Base-by-base conservation (phyloP, 2,797 vertebrate genomes). In the Sebastes matsubarae region DNA sequence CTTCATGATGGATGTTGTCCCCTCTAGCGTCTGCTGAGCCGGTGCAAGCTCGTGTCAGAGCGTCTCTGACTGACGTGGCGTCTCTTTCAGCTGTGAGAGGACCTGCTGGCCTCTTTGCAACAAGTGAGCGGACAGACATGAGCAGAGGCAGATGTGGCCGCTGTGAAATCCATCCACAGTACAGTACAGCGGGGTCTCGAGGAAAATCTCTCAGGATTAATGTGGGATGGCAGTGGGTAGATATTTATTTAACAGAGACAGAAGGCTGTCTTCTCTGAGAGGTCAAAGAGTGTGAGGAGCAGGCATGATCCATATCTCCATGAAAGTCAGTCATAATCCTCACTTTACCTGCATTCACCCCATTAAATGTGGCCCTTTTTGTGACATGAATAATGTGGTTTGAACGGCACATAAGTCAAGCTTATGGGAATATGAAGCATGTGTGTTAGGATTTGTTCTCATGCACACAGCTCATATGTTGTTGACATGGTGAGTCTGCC, bases 151-250 rank as follows among this genome's bases (percentile, higher is more conserved):
- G 77, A 83, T 52, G 79, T 11, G 72, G 76, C 59, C 11, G 13
- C 85, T 92, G 90, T 75, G 76, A 87, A 93, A 83, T 68, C 82
- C 42, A 92, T 90, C 55, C 25, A n/a, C 61, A 50, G 50, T 52
- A 5, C 11, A 38, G 50, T 20, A 4, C 5, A 25, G 50, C 22
- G 46, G 16, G 58, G 68, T 57, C 42, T 25, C 4, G 4, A 29
- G 63, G 69, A 77, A 75, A 85, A 70, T 66, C 71, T 81, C 68
- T 77, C 57, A 50, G 82, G 75, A 82, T 78, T 57, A 67, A 69
- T 34, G 87, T 88, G 80, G 83, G 88, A 76, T 54, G 68, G 60
- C 42, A 54, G 84, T 79, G 68, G 77, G 87, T 18, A 80, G 88
- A 90, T 72, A 88, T 90, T 69, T 85, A 32, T 90, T 85, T 86